A percentile compares a stretch with the other conserved stretches of the same genome.
These are phyloP conservation scores for Frankliniella intonsa DNA, from an alignment of 2,888 invertebrate species.

Conservation along the genomic window DNA sequence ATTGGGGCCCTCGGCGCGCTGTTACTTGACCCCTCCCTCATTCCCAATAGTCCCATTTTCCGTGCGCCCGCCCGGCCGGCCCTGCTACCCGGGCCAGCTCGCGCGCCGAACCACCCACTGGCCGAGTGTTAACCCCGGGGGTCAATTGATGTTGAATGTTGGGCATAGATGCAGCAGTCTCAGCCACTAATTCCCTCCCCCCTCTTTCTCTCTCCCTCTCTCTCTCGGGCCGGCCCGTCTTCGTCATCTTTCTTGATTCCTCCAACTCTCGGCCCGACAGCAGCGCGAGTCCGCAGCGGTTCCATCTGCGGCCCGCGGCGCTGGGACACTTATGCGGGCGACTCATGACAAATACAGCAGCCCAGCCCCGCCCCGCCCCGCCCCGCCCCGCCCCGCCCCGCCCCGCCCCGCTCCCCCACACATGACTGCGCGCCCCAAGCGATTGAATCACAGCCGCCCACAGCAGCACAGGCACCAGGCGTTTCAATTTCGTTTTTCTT, in stretches of 20 bases:
- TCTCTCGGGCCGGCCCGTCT: neutral
- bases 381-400: too few species aligned
- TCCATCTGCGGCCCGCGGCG: neutral
- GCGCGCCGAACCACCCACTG: constrained; percentile 17
- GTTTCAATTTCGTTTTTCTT: too few species aligned
- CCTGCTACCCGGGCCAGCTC: neutral
- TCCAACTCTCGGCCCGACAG: neutral
- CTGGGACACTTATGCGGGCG: too few species aligned
- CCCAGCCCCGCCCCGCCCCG: too few species aligned
- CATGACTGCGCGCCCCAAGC: too few species aligned
- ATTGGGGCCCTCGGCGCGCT: neutral
- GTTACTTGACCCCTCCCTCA: neutral
- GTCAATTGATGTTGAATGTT: constrained; percentile 21
- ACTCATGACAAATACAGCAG: too few species aligned
- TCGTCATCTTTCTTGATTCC: neutral
- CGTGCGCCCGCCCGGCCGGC: neutral
- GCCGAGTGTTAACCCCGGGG: neutral
- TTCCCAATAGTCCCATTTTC: neutral
- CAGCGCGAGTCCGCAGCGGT: neutral
- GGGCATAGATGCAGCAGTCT: neutral
- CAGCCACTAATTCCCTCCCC: neutral
- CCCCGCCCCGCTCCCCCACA: too few species aligned
- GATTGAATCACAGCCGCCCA: too few species aligned
- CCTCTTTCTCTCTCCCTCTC: too few species aligned
- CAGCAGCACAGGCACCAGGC: too few species aligned